Evolutionary conservation across 2,797 vertebrate genomes (phyloP).

Genomic region (Brachyalestes nurse): DNA sequence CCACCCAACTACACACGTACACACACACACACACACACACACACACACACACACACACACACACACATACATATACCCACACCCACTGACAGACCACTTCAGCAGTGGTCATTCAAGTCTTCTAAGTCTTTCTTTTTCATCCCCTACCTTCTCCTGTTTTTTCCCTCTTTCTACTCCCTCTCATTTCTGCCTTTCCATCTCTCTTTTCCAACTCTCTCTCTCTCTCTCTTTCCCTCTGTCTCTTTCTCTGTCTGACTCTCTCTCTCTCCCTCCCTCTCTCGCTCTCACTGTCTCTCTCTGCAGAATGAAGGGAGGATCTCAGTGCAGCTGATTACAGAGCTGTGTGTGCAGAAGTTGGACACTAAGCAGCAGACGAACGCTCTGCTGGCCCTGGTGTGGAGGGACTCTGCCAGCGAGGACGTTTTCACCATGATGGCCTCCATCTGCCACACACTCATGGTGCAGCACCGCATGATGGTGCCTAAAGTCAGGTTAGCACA

Average conservation of each 20-base stretch:
- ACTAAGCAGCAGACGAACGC: slow-evolving; percentile 95
- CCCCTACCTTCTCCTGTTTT: too few relatives aligned
- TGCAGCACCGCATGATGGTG: slow-evolving; percentile 98
- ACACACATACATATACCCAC: background rate
- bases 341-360: slow-evolving; percentile 95
- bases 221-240: background rate
- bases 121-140: too few relatives aligned
- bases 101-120: too few relatives aligned
- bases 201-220: background rate
- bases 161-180: background rate
- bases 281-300: background rate
- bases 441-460: slow-evolving; percentile 97
- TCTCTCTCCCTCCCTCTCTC: background rate
- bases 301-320: slow-evolving; percentile 91
- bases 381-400: slow-evolving; percentile 93
- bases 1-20: slow-evolving; percentile 77
- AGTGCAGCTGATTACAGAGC: slow-evolving; percentile 88
- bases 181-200: background rate
- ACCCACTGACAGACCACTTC: background rate
- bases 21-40: background rate
- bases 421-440: slow-evolving; percentile 97
- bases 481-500: slow-evolving; percentile 91
- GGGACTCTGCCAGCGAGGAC: slow-evolving; percentile 94
- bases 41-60: slow-evolving; percentile 74
- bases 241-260: background rate